Conservation (phyloP, 1,140 invertebrate species). For the Papilio machaon region DNA sequence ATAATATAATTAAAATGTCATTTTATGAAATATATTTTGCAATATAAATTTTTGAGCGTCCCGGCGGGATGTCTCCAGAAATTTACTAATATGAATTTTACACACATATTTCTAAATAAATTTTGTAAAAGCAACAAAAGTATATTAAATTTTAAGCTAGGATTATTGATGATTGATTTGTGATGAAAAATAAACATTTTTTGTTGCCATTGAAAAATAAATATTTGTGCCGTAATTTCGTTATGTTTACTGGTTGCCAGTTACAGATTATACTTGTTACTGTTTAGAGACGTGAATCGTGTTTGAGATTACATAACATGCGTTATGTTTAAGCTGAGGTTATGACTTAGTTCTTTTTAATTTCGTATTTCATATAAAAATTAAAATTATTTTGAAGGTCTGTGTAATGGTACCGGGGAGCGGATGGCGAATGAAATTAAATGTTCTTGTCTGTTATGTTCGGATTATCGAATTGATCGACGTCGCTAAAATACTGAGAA, state of each 20-base stretch:
- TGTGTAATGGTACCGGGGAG: neutral
- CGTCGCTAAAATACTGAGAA: neutral
- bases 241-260: too few relatives aligned
- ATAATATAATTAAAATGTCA: slow-evolving; percentile 20
- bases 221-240: too few relatives aligned
- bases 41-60: slow-evolving; percentile 25
- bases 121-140: neutral
- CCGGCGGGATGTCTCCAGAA: slow-evolving; percentile 9
- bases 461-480: slow-evolving; percentile 12
- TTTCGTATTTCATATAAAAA: neutral
- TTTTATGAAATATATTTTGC: slow-evolving; percentile 24
- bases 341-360: neutral
- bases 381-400: neutral
- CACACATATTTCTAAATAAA: slow-evolving; percentile 6
- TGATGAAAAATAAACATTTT: too few relatives aligned
- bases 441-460: neutral
- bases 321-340: too few relatives aligned
- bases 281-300: too few relatives aligned
- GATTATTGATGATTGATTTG: neutral
- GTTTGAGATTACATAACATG: too few relatives aligned
- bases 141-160: neutral
- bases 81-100: slow-evolving; percentile 23
- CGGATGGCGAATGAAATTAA: neutral
- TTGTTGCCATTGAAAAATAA: too few relatives aligned
- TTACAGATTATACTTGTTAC: too few relatives aligned